A percentile compares a stretch with the other conserved stretches of the same genome.
Evolutionary conservation across 1,140 invertebrate species (phyloP).

Genomic region (Spodoptera litura): DNA sequence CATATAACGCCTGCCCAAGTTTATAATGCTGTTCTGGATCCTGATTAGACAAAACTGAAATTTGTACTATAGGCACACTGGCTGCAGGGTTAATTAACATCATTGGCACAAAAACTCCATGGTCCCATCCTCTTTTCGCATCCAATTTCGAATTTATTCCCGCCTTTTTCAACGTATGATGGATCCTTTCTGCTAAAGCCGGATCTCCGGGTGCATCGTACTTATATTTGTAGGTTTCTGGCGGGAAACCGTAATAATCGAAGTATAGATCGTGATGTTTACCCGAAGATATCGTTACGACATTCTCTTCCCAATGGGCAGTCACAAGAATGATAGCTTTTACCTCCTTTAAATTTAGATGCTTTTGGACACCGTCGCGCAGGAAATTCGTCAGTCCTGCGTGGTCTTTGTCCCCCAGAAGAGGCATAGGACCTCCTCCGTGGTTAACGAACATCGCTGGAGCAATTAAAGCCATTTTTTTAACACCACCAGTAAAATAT

Average conservation of each 20-base stretch:
- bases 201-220: slow-evolving; percentile 79
- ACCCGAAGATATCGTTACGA: slow-evolving; percentile 76
- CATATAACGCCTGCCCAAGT: slow-evolving; percentile 69
- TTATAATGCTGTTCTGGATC: slow-evolving; percentile 76
- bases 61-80: slow-evolving; percentile 77
- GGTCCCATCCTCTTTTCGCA: slow-evolving; percentile 78
- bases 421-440: slow-evolving; percentile 77
- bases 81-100: slow-evolving; percentile 78
- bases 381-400: slow-evolving; percentile 71
- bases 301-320: slow-evolving; percentile 77
- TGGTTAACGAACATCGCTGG: slow-evolving; percentile 81
- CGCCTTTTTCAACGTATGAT: slow-evolving; percentile 65
- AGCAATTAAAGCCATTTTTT: slow-evolving; percentile 72
- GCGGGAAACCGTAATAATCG: slow-evolving; percentile 80
- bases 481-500: slow-evolving; percentile 67
- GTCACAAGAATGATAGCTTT: slow-evolving; percentile 80
- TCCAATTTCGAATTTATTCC: slow-evolving; percentile 76
- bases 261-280: slow-evolving; percentile 79
- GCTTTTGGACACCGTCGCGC: slow-evolving; percentile 73
- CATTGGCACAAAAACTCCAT: slow-evolving; percentile 83
- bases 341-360: slow-evolving; percentile 72
- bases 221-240: slow-evolving; percentile 77
- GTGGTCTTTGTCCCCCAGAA: slow-evolving; percentile 76
- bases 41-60: slow-evolving; percentile 75
- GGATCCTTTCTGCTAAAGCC: slow-evolving; percentile 68